Evolutionary conservation across 2,797 vertebrate genomes (phyloP), one percentile per base, ranked within the genome.

Genomic region (Cygnus olor): DNA sequence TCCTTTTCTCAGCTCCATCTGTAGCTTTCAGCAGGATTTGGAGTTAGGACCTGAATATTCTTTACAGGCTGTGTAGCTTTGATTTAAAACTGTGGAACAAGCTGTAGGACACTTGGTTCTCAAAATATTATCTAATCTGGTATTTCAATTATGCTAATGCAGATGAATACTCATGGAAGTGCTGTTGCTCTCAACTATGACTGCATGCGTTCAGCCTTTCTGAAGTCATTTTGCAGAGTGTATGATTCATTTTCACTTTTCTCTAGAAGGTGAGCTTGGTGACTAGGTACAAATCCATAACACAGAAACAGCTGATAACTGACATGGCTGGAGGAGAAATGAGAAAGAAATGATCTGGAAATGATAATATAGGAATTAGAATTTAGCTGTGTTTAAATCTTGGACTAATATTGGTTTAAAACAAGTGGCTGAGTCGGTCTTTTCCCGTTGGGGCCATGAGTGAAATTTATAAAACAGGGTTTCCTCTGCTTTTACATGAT

Each of bases 181-280:
- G 14, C 38, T 34, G 18, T 68, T 89, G 18, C 54, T 88, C 63
- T 54, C 10, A 36, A 38, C 32, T 32, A 11, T 49, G 3, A 1
- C 25, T 0, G 1, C 0, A 0, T 27, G 18, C 0, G 2, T 63
- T 36, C 69, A 94, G 81, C 38, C 14, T 36, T 58, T 21, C 30
- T 76, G 57, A 81, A 84, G 71, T 86, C 10, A 51, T 86, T 84
- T 86, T 61, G 22, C 32, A 24, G 7, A 1, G 11, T 27, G 6
- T 19, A 3, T 5, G n/a, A n/a, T 21, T 90, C 42, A 36, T 79
- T 34, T 69, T 14, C 7, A 2, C 27, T 76, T 79, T 63, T 57
- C 34, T 72, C 14, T 34, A 38, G 47, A 25, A 44, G 32, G 24
- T 49, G 49, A 49, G 24, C 20, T 40, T 57, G 32, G 49, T 64